Percentiles rank a stretch among this genome's conserved stretches.
These are phyloP conservation scores for Cerceris rybyensis DNA, from an alignment of 2,888 invertebrate species.

Conservation along the genomic window DNA sequence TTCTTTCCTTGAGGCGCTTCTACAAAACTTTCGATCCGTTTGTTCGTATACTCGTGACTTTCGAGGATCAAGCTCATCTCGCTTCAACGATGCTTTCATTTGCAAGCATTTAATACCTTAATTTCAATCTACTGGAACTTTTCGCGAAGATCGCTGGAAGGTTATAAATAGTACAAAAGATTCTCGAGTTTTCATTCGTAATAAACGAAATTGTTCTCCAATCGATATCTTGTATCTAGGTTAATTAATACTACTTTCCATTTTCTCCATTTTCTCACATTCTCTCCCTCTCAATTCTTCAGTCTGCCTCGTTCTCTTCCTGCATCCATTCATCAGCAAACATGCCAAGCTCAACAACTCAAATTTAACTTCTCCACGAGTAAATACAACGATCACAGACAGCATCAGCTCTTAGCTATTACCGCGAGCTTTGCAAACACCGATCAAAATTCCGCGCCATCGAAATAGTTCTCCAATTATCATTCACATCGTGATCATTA, in stretches of 20 bases:
- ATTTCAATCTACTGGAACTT: not conserved
- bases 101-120: not conserved
- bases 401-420: not conserved
- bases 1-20: not conserved
- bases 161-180: not conserved
- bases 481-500: not conserved
- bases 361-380: not conserved
- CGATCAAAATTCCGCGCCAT: slow-evolving; percentile 3
- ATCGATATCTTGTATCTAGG: not conserved
- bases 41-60: not conserved
- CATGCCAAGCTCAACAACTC: not conserved
- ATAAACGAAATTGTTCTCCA: not conserved
- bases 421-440: slow-evolving; percentile 1
- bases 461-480: slow-evolving; percentile 21
- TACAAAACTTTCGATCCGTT: not conserved
- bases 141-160: not conserved
- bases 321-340: not conserved
- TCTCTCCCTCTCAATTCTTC: no score
- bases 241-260: not conserved
- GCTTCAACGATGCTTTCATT: not conserved
- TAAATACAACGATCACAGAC: not conserved
- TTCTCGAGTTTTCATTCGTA: not conserved
- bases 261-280: no score
- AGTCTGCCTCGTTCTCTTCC: no score
- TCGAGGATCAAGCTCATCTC: not conserved